These are phyloP conservation scores for Oceanites oceanicus DNA, from an alignment of 2,113 vertebrate genomes.

Conservation along the genomic window DNA sequence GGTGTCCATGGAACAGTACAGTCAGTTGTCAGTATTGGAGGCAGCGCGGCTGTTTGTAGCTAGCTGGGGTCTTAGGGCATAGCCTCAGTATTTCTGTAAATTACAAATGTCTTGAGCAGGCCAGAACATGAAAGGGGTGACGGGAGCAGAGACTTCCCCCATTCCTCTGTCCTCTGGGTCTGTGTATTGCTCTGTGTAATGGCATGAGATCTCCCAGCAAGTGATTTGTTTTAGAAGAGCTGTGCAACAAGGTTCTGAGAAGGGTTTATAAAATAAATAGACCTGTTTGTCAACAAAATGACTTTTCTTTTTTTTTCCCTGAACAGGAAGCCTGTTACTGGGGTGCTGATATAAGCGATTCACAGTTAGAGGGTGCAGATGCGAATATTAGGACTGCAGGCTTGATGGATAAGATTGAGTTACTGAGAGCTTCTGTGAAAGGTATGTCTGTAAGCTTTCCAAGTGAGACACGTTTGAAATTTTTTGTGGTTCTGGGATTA, in stretches of 20 bases:
- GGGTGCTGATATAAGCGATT: slow-evolving; percentile 83
- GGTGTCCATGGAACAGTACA: background rate
- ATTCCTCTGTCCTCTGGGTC: background rate
- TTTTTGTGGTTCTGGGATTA: background rate
- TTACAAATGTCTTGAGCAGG: background rate
- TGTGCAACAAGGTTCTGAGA: background rate
- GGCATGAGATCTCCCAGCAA: background rate
- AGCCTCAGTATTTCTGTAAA: background rate
- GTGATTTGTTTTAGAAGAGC: background rate
- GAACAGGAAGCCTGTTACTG: slow-evolving; percentile 80
- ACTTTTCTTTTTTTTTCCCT: background rate
- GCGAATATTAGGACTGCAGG: slow-evolving; percentile 79
- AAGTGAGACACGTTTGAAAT: background rate
- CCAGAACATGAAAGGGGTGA: background rate
- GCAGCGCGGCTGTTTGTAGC: background rate
- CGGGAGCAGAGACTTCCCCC: background rate
- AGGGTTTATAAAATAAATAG: background rate
- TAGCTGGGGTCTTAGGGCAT: background rate
- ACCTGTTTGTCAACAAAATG: background rate
- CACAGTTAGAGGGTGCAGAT: slow-evolving; percentile 81
- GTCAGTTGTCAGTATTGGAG: background rate
- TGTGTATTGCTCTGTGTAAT: background rate
- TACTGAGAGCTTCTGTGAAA: slow-evolving; percentile 83
- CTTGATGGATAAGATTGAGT: slow-evolving; percentile 74
- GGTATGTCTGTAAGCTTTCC: slow-evolving; percentile 64